Evolutionary conservation across 2,888 invertebrate genomes (phyloP).

Genomic region (Hirtodrosophila cameraria): DNA sequence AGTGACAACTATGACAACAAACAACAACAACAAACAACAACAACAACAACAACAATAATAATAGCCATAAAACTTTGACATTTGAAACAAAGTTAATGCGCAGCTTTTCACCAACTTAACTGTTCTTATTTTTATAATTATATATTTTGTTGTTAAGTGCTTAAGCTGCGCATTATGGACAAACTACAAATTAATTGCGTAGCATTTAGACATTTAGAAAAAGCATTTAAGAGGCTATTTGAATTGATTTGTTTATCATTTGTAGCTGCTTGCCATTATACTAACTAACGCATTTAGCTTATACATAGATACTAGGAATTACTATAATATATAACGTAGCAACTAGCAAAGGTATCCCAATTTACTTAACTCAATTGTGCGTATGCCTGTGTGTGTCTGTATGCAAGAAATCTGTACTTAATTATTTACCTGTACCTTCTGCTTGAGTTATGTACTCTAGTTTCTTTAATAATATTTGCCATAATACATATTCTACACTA

Average conservation of each 20-base stretch:
- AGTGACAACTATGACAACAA: constrained; percentile 12
- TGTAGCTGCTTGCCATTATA: constrained; percentile 50
- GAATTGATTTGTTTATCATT: constrained; percentile 39
- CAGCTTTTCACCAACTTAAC: constrained; percentile 31
- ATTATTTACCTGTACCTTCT: too few species aligned
- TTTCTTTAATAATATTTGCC: too few species aligned
- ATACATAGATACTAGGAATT: not conserved
- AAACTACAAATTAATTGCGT: constrained; percentile 28
- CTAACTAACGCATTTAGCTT: not conserved
- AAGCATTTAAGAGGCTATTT: constrained; percentile 29
- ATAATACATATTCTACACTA: not conserved
- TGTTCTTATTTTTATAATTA: not conserved
- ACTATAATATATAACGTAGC: not conserved
- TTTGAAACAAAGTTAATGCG: constrained; percentile 40
- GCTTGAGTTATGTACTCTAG: not conserved
- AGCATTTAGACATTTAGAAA: constrained; percentile 21
- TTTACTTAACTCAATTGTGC: not conserved
- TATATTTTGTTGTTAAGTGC: not conserved
- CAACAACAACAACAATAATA: not conserved
- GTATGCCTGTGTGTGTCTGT: constrained; percentile 12
- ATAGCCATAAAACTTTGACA: constrained; percentile 31
- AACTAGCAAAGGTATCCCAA: not conserved
- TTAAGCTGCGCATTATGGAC: constrained; percentile 37
- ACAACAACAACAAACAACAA: constrained; percentile 5
- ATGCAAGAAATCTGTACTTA: constrained; percentile 4